These are phyloP conservation scores for Carcharodon carcharias DNA, from an alignment of 2,797 vertebrate genomes.

Conservation along the genomic window DNA sequence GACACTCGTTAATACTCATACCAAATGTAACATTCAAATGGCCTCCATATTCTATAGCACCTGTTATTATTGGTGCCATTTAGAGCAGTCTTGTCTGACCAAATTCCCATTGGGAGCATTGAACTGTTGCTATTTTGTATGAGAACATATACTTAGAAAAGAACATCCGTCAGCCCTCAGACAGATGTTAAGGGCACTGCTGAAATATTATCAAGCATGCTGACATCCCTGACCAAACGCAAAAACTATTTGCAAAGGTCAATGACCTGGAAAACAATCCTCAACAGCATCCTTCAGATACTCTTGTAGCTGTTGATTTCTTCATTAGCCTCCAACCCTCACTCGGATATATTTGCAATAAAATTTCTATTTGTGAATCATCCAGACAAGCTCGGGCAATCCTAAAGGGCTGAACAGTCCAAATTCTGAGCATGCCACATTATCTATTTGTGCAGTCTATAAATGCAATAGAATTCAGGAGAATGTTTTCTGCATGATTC, in stretches of 20 bases:
- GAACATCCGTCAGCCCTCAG: not conserved
- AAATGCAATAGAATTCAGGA: not conserved
- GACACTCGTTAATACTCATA: not conserved
- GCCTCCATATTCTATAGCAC: not conserved
- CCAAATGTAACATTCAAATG: not conserved
- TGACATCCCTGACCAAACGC: not conserved
- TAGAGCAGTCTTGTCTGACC: not conserved
- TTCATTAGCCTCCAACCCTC: not conserved
- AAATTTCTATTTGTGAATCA: not conserved
- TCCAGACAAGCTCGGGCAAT: not conserved
- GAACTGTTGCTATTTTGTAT: constrained; percentile 25
- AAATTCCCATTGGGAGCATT: constrained; percentile 23
- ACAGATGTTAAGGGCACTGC: constrained; percentile 24
- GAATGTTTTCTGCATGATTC: not conserved
- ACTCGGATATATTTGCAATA: not conserved
- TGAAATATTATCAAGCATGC: not conserved
- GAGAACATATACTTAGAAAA: constrained; percentile 29
- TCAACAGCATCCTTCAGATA: not conserved
- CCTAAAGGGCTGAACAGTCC: too few relatives aligned
- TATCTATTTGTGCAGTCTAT: not conserved
- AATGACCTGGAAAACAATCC: not conserved
- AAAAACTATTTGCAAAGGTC: not conserved
- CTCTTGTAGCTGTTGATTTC: not conserved
- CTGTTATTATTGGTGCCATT: not conserved
- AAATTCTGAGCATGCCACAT: not conserved